Evolutionary conservation across 2,888 invertebrate species (phyloP).

Genomic region (Oxycera nigricornis): DNA sequence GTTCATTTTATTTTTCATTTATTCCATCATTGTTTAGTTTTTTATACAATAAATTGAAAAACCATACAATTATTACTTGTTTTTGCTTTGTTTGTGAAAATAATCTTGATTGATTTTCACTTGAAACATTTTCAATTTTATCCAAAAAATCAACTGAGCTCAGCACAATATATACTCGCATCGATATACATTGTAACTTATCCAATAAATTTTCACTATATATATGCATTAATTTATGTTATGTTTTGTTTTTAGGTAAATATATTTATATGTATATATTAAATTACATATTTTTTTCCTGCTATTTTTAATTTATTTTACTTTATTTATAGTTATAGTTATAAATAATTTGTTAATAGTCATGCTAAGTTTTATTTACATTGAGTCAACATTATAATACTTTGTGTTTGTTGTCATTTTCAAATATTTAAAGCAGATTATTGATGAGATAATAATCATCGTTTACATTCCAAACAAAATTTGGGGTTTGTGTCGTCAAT

Average conservation of each 20-base stretch:
- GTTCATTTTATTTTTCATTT: constrained; percentile 33
- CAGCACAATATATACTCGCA: too few relatives aligned
- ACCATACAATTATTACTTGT: not conserved
- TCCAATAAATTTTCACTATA: not conserved
- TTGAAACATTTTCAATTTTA: not conserved
- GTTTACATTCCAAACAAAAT: too few relatives aligned
- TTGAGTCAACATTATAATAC: constrained; percentile 28
- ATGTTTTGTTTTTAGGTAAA: not conserved
- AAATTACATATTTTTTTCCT: constrained; percentile 18
- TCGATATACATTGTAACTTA: constrained; percentile 28
- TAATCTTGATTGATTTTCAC: too few relatives aligned
- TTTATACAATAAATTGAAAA: constrained; percentile 9
- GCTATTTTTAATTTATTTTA: not conserved
- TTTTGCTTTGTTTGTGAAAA: constrained; percentile 10
- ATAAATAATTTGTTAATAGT: too few relatives aligned
- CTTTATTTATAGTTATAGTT: not conserved
- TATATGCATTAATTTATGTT: not conserved
- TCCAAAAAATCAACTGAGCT: constrained; percentile 18
- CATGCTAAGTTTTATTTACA: constrained; percentile 4
- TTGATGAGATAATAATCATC: too few relatives aligned
- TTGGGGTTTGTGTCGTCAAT: too few relatives aligned
- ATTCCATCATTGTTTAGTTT: not conserved
- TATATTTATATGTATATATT: not conserved
- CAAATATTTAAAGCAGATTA: too few relatives aligned
- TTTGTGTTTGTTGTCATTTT: not conserved